These are phyloP conservation scores for Scolopax rusticola DNA, from an alignment of 2,797 vertebrate genomes.

Conservation along the genomic window DNA sequence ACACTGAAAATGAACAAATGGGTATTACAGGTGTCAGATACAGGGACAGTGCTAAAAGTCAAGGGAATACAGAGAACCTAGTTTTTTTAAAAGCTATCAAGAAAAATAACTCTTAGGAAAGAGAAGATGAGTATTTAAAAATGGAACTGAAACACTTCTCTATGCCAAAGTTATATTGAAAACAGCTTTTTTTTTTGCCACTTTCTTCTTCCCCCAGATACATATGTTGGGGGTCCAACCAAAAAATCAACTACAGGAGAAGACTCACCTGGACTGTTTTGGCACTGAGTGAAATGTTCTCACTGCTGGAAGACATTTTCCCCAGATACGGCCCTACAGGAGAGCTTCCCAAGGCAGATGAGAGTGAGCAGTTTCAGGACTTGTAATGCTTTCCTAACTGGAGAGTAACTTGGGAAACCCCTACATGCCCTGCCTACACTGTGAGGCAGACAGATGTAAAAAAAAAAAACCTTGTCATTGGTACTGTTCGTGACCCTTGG, in stretches of 20 bases:
- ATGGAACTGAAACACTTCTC: neutral
- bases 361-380: neutral
- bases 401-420: neutral
- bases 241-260: neutral
- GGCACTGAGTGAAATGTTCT: neutral
- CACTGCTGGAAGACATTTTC: neutral
- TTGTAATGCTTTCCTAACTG: neutral
- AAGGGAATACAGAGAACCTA: neutral
- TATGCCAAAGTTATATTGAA: neutral
- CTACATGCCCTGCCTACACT: neutral
- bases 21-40: accelerated
- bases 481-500: neutral
- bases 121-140: neutral
- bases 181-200: accelerated
- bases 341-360: neutral
- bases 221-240: accelerated
- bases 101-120: neutral
- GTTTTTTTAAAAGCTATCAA: neutral
- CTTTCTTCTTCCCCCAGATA: neutral
- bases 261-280: neutral
- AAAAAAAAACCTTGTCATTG: neutral
- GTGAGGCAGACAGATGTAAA: neutral
- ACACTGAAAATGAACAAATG: neutral
- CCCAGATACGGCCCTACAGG: neutral
- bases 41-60: neutral